These are phyloP conservation scores for Chinchilla lanigera DNA, from an alignment of 2,113 vertebrate species.

Conservation along the genomic window DNA sequence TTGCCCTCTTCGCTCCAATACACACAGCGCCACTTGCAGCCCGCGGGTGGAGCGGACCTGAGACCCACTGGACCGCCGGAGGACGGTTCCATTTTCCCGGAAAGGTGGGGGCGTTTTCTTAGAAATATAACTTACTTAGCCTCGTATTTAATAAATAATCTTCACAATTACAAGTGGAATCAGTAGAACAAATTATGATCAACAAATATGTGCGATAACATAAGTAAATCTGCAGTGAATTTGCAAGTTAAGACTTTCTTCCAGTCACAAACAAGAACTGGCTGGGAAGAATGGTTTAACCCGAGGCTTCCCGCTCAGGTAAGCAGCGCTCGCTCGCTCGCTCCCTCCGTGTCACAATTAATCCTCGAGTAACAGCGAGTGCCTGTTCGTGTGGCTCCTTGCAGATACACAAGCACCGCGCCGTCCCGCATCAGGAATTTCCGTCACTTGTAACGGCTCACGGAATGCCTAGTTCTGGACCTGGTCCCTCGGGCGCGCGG, in stretches of 20 bases:
- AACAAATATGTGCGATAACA: background rate
- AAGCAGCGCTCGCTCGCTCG: no score
- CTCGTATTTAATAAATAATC: accelerated
- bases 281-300: background rate
- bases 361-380: no score
- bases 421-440: background rate
- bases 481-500: background rate
- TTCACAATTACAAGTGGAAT: accelerated
- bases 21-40: background rate
- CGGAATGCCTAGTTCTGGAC: background rate
- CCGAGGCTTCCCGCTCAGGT: slow-evolving; percentile 31
- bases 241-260: background rate
- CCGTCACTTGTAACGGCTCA: background rate
- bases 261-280: background rate
- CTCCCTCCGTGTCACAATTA: no score
- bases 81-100: slow-evolving; percentile 71
- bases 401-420: background rate
- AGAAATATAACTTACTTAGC: background rate
- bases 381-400: background rate
- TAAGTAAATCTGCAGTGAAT: background rate
- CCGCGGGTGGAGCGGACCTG: accelerated
- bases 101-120: background rate
- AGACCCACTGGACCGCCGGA: accelerated
- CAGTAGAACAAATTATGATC: background rate
- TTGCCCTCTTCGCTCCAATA: no score